phyloP scores from a whole-genome alignment of 2,888 invertebrate genomes.

The Crioceris asparagi region DNA sequence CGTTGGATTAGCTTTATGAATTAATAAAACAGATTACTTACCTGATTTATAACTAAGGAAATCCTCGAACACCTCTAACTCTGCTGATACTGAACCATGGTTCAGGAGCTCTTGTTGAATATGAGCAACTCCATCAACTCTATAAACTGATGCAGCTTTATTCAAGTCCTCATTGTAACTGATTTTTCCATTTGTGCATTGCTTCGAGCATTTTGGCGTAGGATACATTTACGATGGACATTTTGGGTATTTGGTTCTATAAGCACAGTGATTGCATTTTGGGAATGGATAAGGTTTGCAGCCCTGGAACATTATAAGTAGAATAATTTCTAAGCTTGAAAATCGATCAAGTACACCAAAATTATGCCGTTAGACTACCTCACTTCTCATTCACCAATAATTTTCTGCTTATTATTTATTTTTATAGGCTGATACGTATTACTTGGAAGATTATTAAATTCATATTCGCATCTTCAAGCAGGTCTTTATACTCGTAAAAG shows the following conservation, averaged over 20 bases:
- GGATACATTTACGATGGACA: background rate
- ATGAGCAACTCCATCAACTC: conserved; percentile 38
- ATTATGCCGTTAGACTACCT: too few species aligned
- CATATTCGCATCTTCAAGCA: too few species aligned
- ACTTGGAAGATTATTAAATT: too few species aligned
- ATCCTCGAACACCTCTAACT: conserved; percentile 73
- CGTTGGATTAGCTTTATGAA: too few species aligned
- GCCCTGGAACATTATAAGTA: conserved; percentile 8
- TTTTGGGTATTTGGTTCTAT: conserved; percentile 4
- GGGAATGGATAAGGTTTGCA: conserved; percentile 16
- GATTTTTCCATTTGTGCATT: conserved; percentile 26
- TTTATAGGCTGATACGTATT: too few species aligned
- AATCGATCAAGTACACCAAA: too few species aligned
- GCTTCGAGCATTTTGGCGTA: conserved; percentile 8
- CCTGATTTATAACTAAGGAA: conserved; percentile 70
- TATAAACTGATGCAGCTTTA: conserved; percentile 5
- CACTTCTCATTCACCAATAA: too few species aligned
- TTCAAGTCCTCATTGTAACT: conserved; percentile 5
- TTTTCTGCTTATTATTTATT: too few species aligned
- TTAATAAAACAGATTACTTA: too few species aligned
- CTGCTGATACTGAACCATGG: conserved; percentile 76
- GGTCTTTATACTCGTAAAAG: too few species aligned
- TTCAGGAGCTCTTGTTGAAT: conserved; percentile 67
- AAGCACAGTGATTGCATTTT: conserved; percentile 13
- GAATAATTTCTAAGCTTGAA: too few species aligned